Base-by-base conservation (phyloP, 2,113 vertebrate species). In the Archilochus colubris region DNA sequence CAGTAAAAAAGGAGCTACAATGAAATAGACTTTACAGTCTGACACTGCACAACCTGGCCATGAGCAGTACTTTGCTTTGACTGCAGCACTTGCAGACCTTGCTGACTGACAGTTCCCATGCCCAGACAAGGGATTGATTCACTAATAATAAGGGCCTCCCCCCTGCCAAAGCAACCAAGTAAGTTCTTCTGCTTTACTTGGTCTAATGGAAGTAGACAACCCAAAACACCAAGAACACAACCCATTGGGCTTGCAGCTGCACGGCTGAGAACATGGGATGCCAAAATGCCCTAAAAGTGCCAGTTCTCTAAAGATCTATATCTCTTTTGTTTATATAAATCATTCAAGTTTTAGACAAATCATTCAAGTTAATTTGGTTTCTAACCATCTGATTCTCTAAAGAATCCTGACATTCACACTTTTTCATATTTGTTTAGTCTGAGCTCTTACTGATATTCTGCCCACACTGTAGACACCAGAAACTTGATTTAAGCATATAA, bases 401-500 rank as follows among this genome's bases (percentile, higher is more conserved):
- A 72, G 43, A 76, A 85, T 14, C 17, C 14, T 50, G 10, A 77
- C 46, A 59, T 74, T 87, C 55, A 57, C 16, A 5, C n/a, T 55
- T 9, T 85, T 81, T 68, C 20, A 17, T 59, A 51, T 87, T 92
- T 84, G 76, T 73, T 76, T 89, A 82, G 21, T 69, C 28, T 77
- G 20, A 67, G 2, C 2, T 77, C 43, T 82, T 85, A 59, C 22
- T 76, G 27, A 17, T 79, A 6, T 77, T 78, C n/a, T 70, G 58
- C 12, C 58, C 4, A 59, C 22, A n/a, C 6, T 31, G 10, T 66
- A 79, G n/a, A 67, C 23, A 73, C 36, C 36, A 89, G 69, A 43
- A 89, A 69, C 10, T 77, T 80, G 31, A 57, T 73, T 93, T 55
- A 91, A 77, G 20, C 6, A 85, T 94, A 31, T 70, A 33, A 12